A percentile compares a stretch with the other conserved stretches of the same genome.
Conservation (phyloP, 2,113 vertebrate species). For the Madoqua kirkii region DNA sequence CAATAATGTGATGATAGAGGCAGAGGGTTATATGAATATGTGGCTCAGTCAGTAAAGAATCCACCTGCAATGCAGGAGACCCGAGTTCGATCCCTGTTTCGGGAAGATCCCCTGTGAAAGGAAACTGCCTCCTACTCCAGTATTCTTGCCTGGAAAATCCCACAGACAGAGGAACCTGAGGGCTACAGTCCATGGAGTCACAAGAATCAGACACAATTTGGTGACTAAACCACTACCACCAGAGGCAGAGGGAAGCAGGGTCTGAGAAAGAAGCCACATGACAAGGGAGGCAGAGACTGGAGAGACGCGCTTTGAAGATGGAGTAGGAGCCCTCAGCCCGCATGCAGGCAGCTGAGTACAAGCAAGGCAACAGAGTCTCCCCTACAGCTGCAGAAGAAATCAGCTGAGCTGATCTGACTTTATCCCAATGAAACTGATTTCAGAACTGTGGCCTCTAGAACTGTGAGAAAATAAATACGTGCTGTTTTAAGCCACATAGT, state of each 20-base stretch:
- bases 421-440: not conserved
- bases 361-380: not conserved
- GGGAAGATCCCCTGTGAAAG: not conserved
- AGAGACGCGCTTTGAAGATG: not conserved
- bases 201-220: not conserved
- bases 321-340: not conserved
- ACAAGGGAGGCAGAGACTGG: not conserved
- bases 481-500: not conserved
- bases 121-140: not conserved
- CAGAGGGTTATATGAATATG: not conserved
- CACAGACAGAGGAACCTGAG: not conserved
- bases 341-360: not conserved
- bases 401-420: not conserved
- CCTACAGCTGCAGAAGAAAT: not conserved
- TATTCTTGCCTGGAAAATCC: not conserved
- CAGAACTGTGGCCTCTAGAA: not conserved
- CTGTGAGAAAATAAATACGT: not conserved
- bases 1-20: not conserved
- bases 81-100: rapidly evolving
- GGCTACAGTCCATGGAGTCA: not conserved
- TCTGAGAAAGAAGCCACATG: not conserved
- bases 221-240: not conserved
- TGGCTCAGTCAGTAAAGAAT: not conserved
- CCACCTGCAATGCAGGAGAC: not conserved
- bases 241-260: not conserved